Percentiles rank a stretch among this genome's conserved stretches.
Evolutionary conservation across 2,888 invertebrate genomes (phyloP).

Genomic region (Amphimallon solstitiale): DNA sequence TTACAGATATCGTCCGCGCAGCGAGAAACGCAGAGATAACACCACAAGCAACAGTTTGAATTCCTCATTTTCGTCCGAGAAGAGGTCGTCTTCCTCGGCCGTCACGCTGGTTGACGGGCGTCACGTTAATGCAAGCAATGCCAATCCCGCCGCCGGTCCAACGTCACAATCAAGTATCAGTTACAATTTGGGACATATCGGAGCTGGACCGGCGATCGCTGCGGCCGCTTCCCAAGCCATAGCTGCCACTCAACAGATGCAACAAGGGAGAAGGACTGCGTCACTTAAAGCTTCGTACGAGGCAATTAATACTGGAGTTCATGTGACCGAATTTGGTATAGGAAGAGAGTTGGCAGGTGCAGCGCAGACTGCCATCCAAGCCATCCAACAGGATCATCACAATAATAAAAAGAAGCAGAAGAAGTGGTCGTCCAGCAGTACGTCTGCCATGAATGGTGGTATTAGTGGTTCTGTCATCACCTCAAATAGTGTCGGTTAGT

Average conservation of each 20-base stretch:
- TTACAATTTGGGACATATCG: constrained; percentile 82
- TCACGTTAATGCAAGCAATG: constrained; percentile 41
- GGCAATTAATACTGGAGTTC: constrained; percentile 76
- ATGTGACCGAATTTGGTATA: constrained; percentile 73
- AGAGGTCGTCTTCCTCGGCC: constrained; percentile 59
- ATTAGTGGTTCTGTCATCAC: neutral
- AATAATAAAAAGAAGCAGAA: constrained; percentile 74
- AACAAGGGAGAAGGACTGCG: constrained; percentile 92
- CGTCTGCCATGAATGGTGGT: constrained; percentile 12
- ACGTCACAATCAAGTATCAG: constrained; percentile 66
- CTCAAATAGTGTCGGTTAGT: constrained; percentile 5
- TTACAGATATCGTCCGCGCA: constrained; percentile 68
- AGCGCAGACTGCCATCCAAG: constrained; percentile 77
- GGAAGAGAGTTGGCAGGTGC: constrained; percentile 78
- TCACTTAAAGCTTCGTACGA: constrained; percentile 96
- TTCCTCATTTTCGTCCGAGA: constrained; percentile 60
- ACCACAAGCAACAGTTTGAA: constrained; percentile 63
- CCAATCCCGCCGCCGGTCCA: constrained; percentile 42
- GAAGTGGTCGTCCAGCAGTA: constrained; percentile 55
- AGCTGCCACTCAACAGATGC: constrained; percentile 96
- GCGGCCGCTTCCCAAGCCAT: constrained; percentile 96
- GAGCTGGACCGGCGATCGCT: constrained; percentile 90
- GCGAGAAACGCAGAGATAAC: constrained; percentile 81
- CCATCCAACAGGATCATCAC: constrained; percentile 70
- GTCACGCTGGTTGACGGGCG: constrained; percentile 53